phyloP scores from a whole-genome alignment of 1,140 invertebrate species.

The Papilio xuthus region DNA sequence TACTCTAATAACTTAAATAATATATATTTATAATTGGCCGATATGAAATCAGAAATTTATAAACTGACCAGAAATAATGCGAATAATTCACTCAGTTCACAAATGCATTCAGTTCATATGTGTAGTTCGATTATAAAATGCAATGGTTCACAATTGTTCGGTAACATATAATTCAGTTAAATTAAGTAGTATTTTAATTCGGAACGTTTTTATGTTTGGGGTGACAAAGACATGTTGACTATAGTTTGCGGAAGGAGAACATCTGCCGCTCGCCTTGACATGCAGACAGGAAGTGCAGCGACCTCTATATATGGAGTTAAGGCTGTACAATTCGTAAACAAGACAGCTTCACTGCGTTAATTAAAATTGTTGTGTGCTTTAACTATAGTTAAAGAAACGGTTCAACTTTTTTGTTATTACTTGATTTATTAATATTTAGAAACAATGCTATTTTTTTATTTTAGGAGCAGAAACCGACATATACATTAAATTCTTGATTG shows the following conservation, averaged over 20 bases:
- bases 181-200: neutral
- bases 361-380: neutral
- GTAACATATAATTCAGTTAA: neutral
- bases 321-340: slow-evolving; percentile 12
- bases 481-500: neutral
- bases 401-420: no score
- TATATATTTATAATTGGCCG: no score
- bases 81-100: no score
- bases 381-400: no score
- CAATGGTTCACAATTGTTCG: neutral
- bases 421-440: no score
- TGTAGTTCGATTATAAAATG: neutral
- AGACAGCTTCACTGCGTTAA: neutral
- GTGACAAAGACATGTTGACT: neutral
- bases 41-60: no score
- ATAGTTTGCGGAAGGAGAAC: slow-evolving; percentile 4
- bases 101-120: no score
- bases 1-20: no score
- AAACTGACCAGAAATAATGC: no score
- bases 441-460: neutral
- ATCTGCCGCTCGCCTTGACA: slow-evolving; percentile 16
- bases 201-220: neutral
- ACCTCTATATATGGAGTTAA: neutral
- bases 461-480: neutral
- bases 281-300: neutral